Evolutionary conservation across 2,113 vertebrate genomes (phyloP), one percentile per base, ranked within the genome.

Genomic region (Xiphias gladius): DNA sequence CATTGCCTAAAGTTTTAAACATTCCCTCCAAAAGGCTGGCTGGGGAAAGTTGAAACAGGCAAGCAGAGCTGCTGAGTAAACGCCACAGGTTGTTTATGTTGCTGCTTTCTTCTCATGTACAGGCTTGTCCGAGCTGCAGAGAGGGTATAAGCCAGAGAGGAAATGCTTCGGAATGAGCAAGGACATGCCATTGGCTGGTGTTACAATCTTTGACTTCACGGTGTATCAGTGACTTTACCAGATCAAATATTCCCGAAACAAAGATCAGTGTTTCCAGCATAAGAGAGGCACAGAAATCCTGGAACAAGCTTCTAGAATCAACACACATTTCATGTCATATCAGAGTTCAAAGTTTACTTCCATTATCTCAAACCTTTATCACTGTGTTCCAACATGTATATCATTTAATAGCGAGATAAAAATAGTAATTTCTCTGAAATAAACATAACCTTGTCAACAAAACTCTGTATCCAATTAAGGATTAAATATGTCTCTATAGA

Each of bases 281-380:
- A 78, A 8, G 14, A 68, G 22, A 71, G 26, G 19, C 22, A 9
- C 58, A 6, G 19, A 65, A 62, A 32, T 80, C 37, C 78, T 2
- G 37, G 55, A 75, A 79, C 64, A 24, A 54, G 22, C 52, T 65
- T 0, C 4, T 24, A 37, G 54, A 62, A 69, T 66, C 55, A 72
- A 63, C 80, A 70, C 57, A 61, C 32, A n/a, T 57, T 28, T 61
- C 22, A 7, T 1, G n/a, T 62, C 66, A 37, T 30, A 68, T 75
- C 39, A 43, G 7, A 39, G 87, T 76, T 80, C 86, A 84, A 82
- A 90, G 86, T 80, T 86, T 58, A 64, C 74, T 16, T 41, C 64
- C 24, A 26, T 66, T 83, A 81, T 87, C 78, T 32, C 55, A 13
- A 79, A 32, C 17, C n/a, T 5, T 72, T 66, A 80, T 74, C 61